Evolutionary conservation across 1,140 invertebrate genomes (phyloP), one percentile per base, ranked within the genome.

Genomic region (Lordiphosa stackelbergi): DNA sequence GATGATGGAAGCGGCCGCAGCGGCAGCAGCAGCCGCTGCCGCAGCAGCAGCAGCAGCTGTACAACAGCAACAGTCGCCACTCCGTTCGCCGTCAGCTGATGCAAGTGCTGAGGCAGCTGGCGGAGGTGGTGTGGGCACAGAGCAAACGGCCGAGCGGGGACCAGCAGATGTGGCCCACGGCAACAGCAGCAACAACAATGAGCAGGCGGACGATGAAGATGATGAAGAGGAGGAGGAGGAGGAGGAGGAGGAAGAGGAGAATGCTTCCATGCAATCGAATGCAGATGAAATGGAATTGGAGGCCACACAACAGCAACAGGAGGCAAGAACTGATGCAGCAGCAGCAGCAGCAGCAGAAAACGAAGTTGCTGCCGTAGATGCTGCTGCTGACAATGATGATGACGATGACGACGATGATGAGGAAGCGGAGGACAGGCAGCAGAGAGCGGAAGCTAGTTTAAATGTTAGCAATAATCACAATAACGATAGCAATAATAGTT

Each of bases 1-100:
- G 73, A 86, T 86, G 85, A 86, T 86, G 85, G 77, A 78, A 49
- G 85, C 75, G 61, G 85, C 83, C 42, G 83, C 85, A 40, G 83
- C 83, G 47, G 85, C 85, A 54, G 85, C 85, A 47, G 85, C 85
- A 45, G 84, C 75, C 28, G 74, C 73, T 16, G 16, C n/a, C 9
- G 71, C 70, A 6, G 73, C 74, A 37, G 74, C 72, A 12, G 71
- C 68, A 19, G 65, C 69, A 37, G 74, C 75, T 51, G 74, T 73
- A 28, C 74, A 79, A 19, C 74, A 81, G 19, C 77, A 75, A 46
- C 70, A 83, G 48, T 84, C 84, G 35, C 84, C 77, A 8, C 52
- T 84, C 46, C 73, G 86, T 36, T 86, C 84, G 13, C 75, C 75
- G 47, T 61, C 43, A 46, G 47, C 12, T 6, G 61, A 68, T 41